Base-by-base conservation (phyloP, 2,888 invertebrate species). In the Axea sp. region DNA sequence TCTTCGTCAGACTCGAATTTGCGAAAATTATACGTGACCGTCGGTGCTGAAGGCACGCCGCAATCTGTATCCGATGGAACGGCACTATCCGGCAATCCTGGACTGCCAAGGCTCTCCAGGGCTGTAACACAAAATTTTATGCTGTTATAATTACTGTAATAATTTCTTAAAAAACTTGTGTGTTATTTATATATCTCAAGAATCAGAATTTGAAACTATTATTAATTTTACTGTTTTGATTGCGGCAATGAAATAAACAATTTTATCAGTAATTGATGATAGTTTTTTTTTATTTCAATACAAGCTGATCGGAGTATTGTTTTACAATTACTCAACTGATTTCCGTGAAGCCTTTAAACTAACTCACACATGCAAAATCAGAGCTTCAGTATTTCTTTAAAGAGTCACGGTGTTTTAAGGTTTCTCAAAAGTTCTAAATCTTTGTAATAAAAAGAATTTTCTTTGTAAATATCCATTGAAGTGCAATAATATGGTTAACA, bases 71-170 rank as follows among this genome's bases (percentile, higher is more conserved):
- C 83, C 26, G 83, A 83, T 24, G 83, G 82, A 14, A 83, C 81
- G 14, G 82, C 83, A 26, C 83, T 83, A 71, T 84, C 84, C 22
- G 82, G 76, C 24, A 80, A 77, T 7, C 77, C 80, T 43, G 80
- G 81, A 73, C 82, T 83, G 39, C 78, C 80, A 60, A 81, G 73
- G 65, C 86, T 87, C 76, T 88, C 88, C 89, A 91, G 90, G 80
- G 90, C 91, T 91, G 84, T 7, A 87, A 84, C 37, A 77, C n/a
- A n/a, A 3, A 26, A 26, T 26, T 26, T 26, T 26, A 26, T 26
- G 2, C 11, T 12, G 5, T 31, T 12, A 31, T 19, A n/a, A n/a
- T n/a, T n/a, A n/a, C n/a, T n/a, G n/a, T n/a, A n/a, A n/a, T n/a
- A n/a, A n/a, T n/a, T n/a, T n/a, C n/a, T n/a, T n/a, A n/a, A n/a